A percentile compares a stretch with the other conserved stretches of the same genome.
phyloP scores from a whole-genome alignment of 2,888 invertebrate species.

The Dicycla oo region DNA sequence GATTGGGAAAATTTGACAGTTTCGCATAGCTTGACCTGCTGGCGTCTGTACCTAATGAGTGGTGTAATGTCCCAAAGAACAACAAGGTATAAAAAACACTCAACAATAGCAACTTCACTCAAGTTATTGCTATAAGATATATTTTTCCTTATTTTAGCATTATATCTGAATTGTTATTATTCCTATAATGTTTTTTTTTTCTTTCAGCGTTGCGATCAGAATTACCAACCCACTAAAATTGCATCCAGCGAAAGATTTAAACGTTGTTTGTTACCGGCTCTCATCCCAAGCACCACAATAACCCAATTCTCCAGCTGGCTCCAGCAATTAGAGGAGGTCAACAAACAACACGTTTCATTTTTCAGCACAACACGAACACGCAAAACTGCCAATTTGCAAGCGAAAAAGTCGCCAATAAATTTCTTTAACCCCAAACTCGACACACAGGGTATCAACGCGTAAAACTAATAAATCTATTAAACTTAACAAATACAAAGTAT shows the following conservation, averaged over 20 bases:
- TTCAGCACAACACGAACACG: conserved; percentile 43
- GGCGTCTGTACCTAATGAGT: too few relatives aligned
- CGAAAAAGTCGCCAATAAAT: conserved; percentile 47
- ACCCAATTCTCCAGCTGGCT: conserved; percentile 59
- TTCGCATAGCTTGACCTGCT: too few relatives aligned
- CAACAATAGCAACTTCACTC: too few relatives aligned
- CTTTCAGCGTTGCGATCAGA: background rate
- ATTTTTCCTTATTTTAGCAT: too few relatives aligned
- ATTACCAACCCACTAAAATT: conserved; percentile 11
- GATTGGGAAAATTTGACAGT: too few relatives aligned
- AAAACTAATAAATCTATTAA: conserved; percentile 64
- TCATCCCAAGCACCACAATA: conserved; percentile 36
- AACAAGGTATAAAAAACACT: too few relatives aligned
- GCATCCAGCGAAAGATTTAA: conserved; percentile 30
- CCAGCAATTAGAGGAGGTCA: conserved; percentile 58
- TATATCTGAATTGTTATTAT: too few relatives aligned
- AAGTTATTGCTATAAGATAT: too few relatives aligned
- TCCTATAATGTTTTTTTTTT: background rate
- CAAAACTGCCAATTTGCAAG: conserved; percentile 51
- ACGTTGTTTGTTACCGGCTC: conserved; percentile 34
- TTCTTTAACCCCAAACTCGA: conserved; percentile 48
- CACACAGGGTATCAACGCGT: conserved; percentile 34
- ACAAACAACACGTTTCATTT: conserved; percentile 54
- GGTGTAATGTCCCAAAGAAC: too few relatives aligned
- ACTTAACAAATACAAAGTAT: conserved; percentile 66